Evolutionary conservation across 2,888 invertebrate species (phyloP), one percentile per base, ranked within the genome.

Genomic region (Orthosia gracilis): DNA sequence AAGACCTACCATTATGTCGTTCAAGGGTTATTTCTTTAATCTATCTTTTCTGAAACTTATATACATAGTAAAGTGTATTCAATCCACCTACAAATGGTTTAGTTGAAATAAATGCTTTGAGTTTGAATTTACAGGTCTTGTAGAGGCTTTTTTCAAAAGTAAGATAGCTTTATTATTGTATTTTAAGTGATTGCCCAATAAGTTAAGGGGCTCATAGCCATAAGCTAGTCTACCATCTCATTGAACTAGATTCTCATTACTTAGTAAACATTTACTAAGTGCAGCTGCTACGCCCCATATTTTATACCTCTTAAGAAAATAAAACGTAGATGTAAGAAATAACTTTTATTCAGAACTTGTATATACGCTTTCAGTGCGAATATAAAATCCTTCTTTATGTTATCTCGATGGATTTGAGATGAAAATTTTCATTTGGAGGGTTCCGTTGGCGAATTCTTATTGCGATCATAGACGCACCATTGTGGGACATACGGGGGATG

Each of bases 391-490:
- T 55, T 78, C 69, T 83, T 85, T 79, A 75, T 72, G 74, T 59
- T 83, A 82, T 83, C 69, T 65, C 61, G 66, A 77, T 78, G 78
- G 76, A 84, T 80, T 80, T 64, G 67, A 76, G 76, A 82, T 74
- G 83, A 83, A 87, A 89, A 87, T 89, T 90, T 89, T 89, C 88
- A 90, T 89, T 87, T 88, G 80, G 77, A 87, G 82, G 84, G 85
- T 83, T 88, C 83, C 82, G 85, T 82, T 85, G 85, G 86, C 82
- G 86, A 89, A 89, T 88, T 88, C 86, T 87, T 89, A 89, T 88
- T 85, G 85, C 86, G 85, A 87, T 87, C 86, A 86, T 85, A 80
- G 81, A 80, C 75, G 80, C 75, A 78, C 83, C 80, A 77, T 70
- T 82, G 52, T 58, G 55, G 69, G 77, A 85, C 47, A 84, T 69